Evolutionary conservation across 1,140 invertebrate species (phyloP), one percentile per base, ranked within the genome.

Genomic region (Drosophila auraria): DNA sequence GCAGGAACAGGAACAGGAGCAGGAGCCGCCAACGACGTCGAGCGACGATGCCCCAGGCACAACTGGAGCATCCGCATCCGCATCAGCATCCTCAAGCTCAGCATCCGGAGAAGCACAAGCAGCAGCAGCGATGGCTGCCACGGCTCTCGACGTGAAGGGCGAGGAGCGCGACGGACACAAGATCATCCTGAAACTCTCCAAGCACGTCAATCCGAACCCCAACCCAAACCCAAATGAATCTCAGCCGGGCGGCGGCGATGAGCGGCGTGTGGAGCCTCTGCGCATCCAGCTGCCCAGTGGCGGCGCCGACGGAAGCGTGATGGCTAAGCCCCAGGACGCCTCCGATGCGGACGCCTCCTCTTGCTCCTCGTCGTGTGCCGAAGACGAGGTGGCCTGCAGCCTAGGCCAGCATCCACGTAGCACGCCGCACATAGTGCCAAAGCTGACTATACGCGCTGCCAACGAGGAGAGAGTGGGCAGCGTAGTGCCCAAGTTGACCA

Each of bases 401-500:
- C 36, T 59, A n/a, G 45, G 38, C 51, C 66, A 79, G 45, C 57
- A 68, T 27, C 74, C 65, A 5, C 75, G 75, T 0, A 68, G 56
- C 30, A 83, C 78, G 9, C 82, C 92, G 27, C 92, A 93, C 56
- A 92, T 93, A 72, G 84, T 93, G 64, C 92, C 92, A 62, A 93
- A 93, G 59, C 66, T 93, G 40, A 93, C 92, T 2, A 93, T 93
- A 63, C 82, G 92, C 9, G 83, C 90, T 7, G 83, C 87, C 36
- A 89, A 90, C 53, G 91, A 93, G 59, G 83, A 82, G 60, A 72
- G 83, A 12, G 80, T 75, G 45, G 75, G 84, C 23, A 89, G 87
- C 5, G 77, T 93, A 15, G 92, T 93, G 42, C 92, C 92, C 54
- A 93, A 91, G 60, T 44, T 93, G 33, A 93, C 91, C 9, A 93